phyloP scores from a whole-genome alignment of 2,797 vertebrate genomes.

The Fringilla coelebs region DNA sequence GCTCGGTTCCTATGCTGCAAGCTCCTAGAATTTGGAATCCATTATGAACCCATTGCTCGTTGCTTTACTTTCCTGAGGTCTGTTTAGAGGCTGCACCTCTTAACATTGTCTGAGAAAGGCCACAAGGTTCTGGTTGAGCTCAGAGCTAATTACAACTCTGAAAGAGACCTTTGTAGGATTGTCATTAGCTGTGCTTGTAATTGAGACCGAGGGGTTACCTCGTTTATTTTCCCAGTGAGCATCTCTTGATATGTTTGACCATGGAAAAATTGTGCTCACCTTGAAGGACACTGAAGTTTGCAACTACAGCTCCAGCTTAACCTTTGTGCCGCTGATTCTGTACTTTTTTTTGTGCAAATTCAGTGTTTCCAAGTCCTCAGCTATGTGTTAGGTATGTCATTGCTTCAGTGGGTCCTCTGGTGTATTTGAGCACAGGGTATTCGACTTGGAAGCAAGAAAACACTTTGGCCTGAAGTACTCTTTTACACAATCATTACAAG shows the following conservation, averaged over 20 bases:
- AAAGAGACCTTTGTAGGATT: not conserved
- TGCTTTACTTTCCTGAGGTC: not conserved
- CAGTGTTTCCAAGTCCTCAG: not conserved
- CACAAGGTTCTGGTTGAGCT: not conserved
- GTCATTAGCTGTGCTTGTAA: conserved; percentile 1
- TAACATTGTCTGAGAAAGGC: not conserved
- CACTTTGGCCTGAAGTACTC: not conserved
- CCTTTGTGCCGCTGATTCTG: not conserved
- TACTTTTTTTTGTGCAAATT: not conserved
- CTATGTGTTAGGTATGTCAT: not conserved
- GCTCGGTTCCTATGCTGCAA: not conserved
- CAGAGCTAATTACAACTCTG: not conserved
- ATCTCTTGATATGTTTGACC: not conserved
- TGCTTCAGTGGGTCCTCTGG: not conserved
- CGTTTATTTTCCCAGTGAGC: conserved; percentile 25
- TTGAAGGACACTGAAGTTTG: not conserved
- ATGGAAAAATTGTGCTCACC: not conserved
- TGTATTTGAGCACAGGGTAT: not conserved
- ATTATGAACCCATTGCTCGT: not conserved
- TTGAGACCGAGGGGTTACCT: not conserved
- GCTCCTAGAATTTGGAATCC: not conserved
- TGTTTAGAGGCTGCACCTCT: not conserved
- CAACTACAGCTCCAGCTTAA: not conserved
- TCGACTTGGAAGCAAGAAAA: not conserved
- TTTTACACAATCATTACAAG: not conserved